A percentile compares a stretch with the other conserved stretches of the same genome.
Conservation (phyloP, 2,888 invertebrate species). For the Cecidostiba fungosa region DNA sequence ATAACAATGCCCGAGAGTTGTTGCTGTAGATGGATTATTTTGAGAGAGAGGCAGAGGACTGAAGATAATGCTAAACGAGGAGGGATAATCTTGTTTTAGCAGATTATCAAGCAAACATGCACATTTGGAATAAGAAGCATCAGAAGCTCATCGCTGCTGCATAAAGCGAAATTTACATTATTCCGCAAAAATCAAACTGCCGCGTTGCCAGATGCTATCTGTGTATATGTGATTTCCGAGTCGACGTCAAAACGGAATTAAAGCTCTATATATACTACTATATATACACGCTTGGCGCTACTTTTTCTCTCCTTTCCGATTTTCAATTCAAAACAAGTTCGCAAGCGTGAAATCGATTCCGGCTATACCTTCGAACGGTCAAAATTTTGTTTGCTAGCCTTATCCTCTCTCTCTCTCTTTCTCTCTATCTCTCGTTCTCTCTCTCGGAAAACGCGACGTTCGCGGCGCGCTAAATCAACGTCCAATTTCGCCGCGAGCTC, state of each 20-base stretch:
- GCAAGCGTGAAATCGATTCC: slow-evolving; percentile 53
- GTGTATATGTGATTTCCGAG: neutral
- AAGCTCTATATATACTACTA: neutral
- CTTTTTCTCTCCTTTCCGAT: neutral
- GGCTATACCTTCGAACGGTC: slow-evolving; percentile 10
- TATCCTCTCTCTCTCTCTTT: neutral
- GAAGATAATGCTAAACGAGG: slow-evolving; percentile 25
- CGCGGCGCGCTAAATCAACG: slow-evolving; percentile 57
- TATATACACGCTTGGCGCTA: neutral
- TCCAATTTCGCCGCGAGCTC: slow-evolving; percentile 50
- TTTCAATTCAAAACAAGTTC: slow-evolving; percentile 56
- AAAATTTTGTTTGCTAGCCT: slow-evolving; percentile 53
- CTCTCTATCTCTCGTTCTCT: neutral
- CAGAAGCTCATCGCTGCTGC: neutral
- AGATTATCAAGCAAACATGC: slow-evolving; percentile 12
- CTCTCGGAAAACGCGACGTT: neutral
- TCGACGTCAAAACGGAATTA: slow-evolving; percentile 27
- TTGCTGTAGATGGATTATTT: slow-evolving; percentile 36
- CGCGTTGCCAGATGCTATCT: neutral
- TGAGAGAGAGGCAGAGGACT: neutral
- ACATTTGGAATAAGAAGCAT: neutral
- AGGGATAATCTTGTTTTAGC: slow-evolving; percentile 38
- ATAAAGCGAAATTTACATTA: neutral
- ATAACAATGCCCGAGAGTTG: slow-evolving; percentile 39
- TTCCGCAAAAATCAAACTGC: neutral